These are phyloP conservation scores for Halictus quadricinctus DNA, from an alignment of 2,888 invertebrate species.

Conservation along the genomic window DNA sequence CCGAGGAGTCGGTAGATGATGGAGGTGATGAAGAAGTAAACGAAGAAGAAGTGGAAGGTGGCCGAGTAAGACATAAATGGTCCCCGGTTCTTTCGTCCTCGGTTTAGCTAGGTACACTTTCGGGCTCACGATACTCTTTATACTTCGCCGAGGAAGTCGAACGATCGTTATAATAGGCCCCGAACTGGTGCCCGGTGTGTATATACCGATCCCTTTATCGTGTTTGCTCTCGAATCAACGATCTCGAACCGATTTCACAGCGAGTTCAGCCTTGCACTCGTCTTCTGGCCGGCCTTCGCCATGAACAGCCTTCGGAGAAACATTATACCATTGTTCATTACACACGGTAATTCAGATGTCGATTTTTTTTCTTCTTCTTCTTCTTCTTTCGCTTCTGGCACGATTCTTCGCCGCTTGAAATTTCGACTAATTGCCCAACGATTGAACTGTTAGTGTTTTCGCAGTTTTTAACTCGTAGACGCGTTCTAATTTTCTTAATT, in stretches of 20 bases:
- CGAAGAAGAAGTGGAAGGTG: slow-evolving; percentile 64
- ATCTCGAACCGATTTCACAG: slow-evolving; percentile 7
- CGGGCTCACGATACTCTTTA: slow-evolving; percentile 10
- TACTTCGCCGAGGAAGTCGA: neutral
- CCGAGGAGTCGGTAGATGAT: slow-evolving; percentile 61
- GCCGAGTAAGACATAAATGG: slow-evolving; percentile 68
- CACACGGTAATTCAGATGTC: neutral
- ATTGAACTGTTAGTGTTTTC: neutral
- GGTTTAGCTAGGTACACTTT: slow-evolving; percentile 39
- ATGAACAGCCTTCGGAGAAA: neutral
- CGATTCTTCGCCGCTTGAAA: neutral
- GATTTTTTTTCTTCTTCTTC: neutral
- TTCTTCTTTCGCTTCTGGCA: neutral
- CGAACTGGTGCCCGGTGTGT: neutral
- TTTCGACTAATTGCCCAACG: neutral
- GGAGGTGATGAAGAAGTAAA: slow-evolving; percentile 70
- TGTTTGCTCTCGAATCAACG: slow-evolving; percentile 9
- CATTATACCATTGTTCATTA: neutral
- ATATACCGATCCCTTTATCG: slow-evolving; percentile 7
- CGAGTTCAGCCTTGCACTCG: neutral
- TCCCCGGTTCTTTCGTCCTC: slow-evolving; percentile 43
- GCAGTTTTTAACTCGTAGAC: too few relatives aligned
- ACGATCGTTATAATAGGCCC: neutral
- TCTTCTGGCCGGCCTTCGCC: neutral
- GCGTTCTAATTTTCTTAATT: too few relatives aligned